These are phyloP conservation scores for Poecilia picta DNA, from an alignment of 2,797 vertebrate genomes.

Conservation along the genomic window DNA sequence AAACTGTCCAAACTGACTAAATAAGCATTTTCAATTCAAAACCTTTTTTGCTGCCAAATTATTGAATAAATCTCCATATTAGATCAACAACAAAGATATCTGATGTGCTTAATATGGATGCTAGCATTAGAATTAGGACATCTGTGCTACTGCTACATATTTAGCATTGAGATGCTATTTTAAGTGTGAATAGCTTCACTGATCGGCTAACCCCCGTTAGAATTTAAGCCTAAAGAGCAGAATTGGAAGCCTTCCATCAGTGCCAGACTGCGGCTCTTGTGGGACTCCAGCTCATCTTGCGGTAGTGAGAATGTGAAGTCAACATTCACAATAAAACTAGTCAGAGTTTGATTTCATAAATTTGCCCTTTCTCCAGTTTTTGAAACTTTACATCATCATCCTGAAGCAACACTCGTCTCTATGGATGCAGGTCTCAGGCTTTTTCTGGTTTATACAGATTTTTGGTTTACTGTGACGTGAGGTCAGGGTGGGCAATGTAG, in stretches of 20 bases:
- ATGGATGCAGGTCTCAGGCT: not conserved
- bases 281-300: constrained; percentile 5
- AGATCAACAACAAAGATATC: too few species aligned
- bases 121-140: too few species aligned
- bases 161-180: too few species aligned
- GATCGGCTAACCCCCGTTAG: not conserved
- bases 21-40: too few species aligned
- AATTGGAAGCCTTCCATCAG: constrained; percentile 19
- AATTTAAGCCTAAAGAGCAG: constrained; percentile 1
- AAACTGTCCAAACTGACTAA: too few species aligned
- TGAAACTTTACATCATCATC: not conserved
- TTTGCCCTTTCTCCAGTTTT: not conserved
- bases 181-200: too few species aligned
- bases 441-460: not conserved
- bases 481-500: too few species aligned
- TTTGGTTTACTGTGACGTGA: not conserved
- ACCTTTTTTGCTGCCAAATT: too few species aligned
- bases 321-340: not conserved
- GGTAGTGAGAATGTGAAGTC: not conserved
- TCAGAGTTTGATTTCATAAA: not conserved
- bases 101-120: too few species aligned
- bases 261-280: not conserved
- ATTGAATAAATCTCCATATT: too few species aligned
- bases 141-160: too few species aligned
- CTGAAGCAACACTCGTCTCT: not conserved